phyloP scores from a whole-genome alignment of 2,888 invertebrate genomes.

The Drosophila mercatorum region DNA sequence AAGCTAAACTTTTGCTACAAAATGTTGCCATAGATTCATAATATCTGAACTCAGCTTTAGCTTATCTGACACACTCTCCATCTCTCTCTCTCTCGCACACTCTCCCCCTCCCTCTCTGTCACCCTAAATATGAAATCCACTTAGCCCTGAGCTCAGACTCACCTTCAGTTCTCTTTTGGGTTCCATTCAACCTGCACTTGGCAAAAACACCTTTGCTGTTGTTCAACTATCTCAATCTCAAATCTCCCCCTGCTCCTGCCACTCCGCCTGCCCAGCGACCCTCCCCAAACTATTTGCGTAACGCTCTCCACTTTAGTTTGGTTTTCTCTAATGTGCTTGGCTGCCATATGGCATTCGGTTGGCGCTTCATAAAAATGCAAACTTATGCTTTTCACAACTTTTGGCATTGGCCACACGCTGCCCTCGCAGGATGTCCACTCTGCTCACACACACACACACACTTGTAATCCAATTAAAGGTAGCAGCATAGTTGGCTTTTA shows the following conservation, averaged over 20 bases:
- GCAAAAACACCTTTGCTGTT: conserved; percentile 26
- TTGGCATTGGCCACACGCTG: conserved; percentile 55
- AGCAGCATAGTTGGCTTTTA: conserved; percentile 81
- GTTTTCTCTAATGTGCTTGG: conserved; percentile 43
- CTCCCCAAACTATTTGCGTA: conserved; percentile 38
- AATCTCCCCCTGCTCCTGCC: not conserved
- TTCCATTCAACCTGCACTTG: conserved; percentile 47
- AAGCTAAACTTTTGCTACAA: not conserved
- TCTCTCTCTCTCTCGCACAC: not conserved
- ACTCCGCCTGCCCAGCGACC: too few species aligned
- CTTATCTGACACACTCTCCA: not conserved
- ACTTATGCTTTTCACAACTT: conserved; percentile 77
- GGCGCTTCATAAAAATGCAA: conserved; percentile 79
- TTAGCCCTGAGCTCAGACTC: conserved; percentile 12
- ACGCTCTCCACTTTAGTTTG: conserved; percentile 14
- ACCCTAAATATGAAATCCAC: conserved; percentile 1
- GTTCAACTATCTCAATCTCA: conserved; percentile 12
- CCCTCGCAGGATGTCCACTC: conserved; percentile 39
- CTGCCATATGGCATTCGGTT: conserved; percentile 65
- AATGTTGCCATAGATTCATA: not conserved
- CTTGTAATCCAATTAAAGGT: conserved; percentile 82
- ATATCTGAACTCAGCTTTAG: not conserved
- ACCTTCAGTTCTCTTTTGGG: conserved; percentile 12
- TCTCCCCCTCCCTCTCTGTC: not conserved
- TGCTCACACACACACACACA: conserved; percentile 38